Percentiles rank a stretch among this genome's conserved stretches.
phyloP scores from a whole-genome alignment of 92 coral and sea anemone species.

The Plumapathes pennacea region DNA sequence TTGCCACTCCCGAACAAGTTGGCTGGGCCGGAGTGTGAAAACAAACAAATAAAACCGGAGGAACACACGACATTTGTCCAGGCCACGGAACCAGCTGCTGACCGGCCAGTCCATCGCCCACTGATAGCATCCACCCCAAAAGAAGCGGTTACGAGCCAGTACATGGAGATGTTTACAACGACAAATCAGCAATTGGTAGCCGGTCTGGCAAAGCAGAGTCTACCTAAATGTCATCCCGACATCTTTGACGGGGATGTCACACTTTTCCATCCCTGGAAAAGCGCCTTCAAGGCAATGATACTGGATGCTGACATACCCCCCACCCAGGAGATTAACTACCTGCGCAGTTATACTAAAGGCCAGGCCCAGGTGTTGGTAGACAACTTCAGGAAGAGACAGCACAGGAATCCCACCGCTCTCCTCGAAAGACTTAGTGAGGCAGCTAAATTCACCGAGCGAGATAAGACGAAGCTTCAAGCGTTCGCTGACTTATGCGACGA shows the following conservation, averaged over 20 bases:
- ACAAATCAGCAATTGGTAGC: slow-evolving; percentile 22
- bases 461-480: slow-evolving; percentile 9
- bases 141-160: too few relatives aligned
- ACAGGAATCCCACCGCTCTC: slow-evolving; percentile 15
- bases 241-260: slow-evolving; percentile 34
- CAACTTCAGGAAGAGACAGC: slow-evolving; percentile 36
- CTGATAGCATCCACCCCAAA: too few relatives aligned
- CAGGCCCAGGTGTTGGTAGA: slow-evolving; percentile 34
- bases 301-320: slow-evolving; percentile 30
- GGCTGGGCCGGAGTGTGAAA: too few relatives aligned
- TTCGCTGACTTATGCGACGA: slow-evolving; percentile 48
- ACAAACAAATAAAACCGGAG: too few relatives aligned
- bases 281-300: slow-evolving; percentile 33
- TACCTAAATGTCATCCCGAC: slow-evolving; percentile 52
- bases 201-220: slow-evolving; percentile 21
- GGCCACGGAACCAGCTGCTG: too few relatives aligned
- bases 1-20: too few relatives aligned
- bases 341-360: slow-evolving; percentile 43
- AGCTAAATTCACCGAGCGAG: slow-evolving; percentile 20
- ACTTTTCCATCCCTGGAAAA: slow-evolving; percentile 38
- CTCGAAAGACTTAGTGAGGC: slow-evolving; percentile 8
- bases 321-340: slow-evolving; percentile 21
- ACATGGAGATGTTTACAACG: slow-evolving; percentile 8
- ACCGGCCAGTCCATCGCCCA: too few relatives aligned
- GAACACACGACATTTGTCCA: too few relatives aligned